Base-by-base conservation (phyloP, 2,113 vertebrate genomes). In the Aldabrachelys gigantea region DNA sequence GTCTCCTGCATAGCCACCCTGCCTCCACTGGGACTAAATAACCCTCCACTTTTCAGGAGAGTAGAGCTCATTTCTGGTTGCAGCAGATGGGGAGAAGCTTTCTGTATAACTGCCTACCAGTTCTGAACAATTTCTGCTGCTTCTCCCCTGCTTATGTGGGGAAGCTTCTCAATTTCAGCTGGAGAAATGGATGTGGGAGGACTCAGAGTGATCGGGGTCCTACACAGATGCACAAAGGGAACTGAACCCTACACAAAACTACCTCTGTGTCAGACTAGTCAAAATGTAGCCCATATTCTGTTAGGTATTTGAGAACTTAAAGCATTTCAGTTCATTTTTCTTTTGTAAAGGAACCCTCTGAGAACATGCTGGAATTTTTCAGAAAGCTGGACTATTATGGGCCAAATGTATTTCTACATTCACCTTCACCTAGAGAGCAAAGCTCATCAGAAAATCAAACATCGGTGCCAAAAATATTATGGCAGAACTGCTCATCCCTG, bases 401-500 rank as follows among this genome's bases (percentile, higher is more conserved):
- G 78, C 9, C 11, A 4, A 78, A 38, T 38, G n/a, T 72, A 38
- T 72, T 78, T 78, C 38, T 44, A 27, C 21, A 53, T 92, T 89
- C 53, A 31, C 87, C 47, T 87, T 27, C 69, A 85, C 12, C 41
- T 25, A 47, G 82, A 89, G 50, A 35, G 78, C 21, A 81, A 49
- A 24, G 57, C 38, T 47, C 11, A 47, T 47, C 11, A 13, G 87
- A 96, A 72, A 57, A 82, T 82, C 44, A 92, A 14, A 59, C 29
- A 87, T 31, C 25, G 0, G 17, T 35, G 62, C 79, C 88, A 90
- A 11, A 53, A 81, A 56, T 2, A n/a, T 80, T 80, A 82, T 10
- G 65, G 47, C n/a, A 94, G 82, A 97, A 91, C 19, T 94, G 47
- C 91, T 96, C 81, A 91, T 85, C n/a, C 84, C 83, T 35, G 1